A percentile compares a stretch with the other conserved stretches of the same genome.
Conservation (phyloP, 2,888 invertebrate species). For the Blastobasis adustella region DNA sequence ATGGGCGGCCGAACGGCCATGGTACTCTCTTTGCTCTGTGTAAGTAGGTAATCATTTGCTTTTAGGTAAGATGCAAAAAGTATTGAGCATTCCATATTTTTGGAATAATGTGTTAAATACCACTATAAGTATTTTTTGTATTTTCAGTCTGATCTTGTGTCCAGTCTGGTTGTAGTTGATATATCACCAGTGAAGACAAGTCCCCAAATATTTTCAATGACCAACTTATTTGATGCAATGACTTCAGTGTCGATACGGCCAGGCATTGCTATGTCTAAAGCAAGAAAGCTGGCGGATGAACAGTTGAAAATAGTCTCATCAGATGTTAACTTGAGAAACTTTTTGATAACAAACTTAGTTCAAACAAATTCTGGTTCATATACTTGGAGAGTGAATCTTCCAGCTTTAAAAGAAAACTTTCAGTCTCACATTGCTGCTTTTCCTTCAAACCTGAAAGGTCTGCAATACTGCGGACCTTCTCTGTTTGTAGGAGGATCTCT, state of each 20-base stretch:
- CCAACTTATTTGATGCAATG: conserved; percentile 80
- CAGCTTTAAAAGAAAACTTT: conserved; percentile 80
- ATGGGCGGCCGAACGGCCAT: conserved; percentile 97
- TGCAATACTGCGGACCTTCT: conserved; percentile 80
- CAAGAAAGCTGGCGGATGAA: conserved; percentile 77
- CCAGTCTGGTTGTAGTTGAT: conserved; percentile 81
- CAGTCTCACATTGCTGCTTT: conserved; percentile 77
- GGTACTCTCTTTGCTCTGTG: conserved; percentile 83
- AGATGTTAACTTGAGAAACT: conserved; percentile 79
- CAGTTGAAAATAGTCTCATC: conserved; percentile 76
- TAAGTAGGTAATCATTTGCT: conserved; percentile 37
- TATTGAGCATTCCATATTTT: background rate
- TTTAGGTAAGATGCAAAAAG: too few species aligned
- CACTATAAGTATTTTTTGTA: too few species aligned
- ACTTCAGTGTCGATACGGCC: conserved; percentile 73
- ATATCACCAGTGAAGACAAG: conserved; percentile 80
- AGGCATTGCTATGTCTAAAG: conserved; percentile 80
- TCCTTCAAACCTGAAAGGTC: conserved; percentile 67
- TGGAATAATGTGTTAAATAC: background rate
- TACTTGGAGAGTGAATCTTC: conserved; percentile 88
- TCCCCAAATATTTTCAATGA: conserved; percentile 77
- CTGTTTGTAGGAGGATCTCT: conserved; percentile 88
- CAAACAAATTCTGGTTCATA: conserved; percentile 77
- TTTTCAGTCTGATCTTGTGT: conserved; percentile 73
- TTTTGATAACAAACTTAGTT: conserved; percentile 90